A percentile compares a stretch with the other conserved stretches of the same genome.
Conservation (phyloP, 1,140 invertebrate genomes). For the Helicoverpa zea region DNA sequence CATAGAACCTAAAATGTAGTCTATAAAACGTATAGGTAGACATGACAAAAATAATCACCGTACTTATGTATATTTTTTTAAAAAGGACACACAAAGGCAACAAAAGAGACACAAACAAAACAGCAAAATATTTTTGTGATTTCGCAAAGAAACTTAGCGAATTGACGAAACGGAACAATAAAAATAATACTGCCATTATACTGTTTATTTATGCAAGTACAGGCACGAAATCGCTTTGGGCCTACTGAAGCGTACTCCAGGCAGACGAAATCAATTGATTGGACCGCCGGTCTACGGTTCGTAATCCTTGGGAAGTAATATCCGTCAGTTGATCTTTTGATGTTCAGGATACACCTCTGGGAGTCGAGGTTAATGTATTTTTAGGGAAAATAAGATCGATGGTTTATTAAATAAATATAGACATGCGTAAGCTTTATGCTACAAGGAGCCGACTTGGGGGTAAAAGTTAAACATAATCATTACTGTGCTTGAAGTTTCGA, state of each 20-base stretch:
- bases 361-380: not conserved
- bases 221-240: constrained; percentile 14
- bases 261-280: constrained; percentile 28
- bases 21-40: not conserved
- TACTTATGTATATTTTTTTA: not conserved
- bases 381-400: not conserved
- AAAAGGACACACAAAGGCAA: not conserved
- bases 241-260: not conserved
- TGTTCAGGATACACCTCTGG: not conserved
- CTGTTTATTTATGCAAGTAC: not conserved
- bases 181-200: not conserved
- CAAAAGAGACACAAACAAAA: not conserved
- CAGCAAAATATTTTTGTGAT: not conserved
- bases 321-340: constrained; percentile 23
- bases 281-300: not conserved
- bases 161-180: not conserved
- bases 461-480: too few species aligned
- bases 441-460: too few species aligned
- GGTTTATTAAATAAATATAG: not conserved
- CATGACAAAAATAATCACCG: too few species aligned
- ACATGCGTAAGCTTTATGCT: not conserved
- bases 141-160: not conserved
- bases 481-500: too few species aligned
- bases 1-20: not conserved
- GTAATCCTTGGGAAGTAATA: constrained; percentile 27